Conservation (phyloP, 2,113 vertebrate genomes). For the Dasypus novemcinctus region DNA sequence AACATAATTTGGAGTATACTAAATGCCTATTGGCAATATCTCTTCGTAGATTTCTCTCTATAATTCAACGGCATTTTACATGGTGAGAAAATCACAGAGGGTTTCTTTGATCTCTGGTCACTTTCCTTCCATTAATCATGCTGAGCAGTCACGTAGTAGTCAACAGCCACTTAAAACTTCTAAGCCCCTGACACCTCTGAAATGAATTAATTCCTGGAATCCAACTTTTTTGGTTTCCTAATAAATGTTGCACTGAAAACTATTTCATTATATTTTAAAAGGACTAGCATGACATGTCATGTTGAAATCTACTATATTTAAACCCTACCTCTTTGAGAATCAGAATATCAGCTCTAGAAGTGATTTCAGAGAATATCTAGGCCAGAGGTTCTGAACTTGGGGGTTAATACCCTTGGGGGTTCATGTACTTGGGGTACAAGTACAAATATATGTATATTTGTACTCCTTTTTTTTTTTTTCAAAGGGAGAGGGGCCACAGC, state of each 20-base stretch:
- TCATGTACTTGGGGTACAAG: not conserved
- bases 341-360: not conserved
- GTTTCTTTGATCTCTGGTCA: not conserved
- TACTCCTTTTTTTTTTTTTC: not conserved
- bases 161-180: not conserved
- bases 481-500: not conserved
- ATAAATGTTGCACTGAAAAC: not conserved
- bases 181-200: not conserved
- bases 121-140: not conserved
- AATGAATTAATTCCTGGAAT: not conserved
- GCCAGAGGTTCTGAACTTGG: not conserved
- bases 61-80: not conserved
- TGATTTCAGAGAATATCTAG: not conserved
- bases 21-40: no score
- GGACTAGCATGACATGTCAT: not conserved
- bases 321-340: not conserved
- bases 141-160: no score
- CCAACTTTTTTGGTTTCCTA: not conserved
- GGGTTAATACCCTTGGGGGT: not conserved
- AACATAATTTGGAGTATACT: fast-evolving
- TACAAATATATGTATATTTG: not conserved
- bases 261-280: not conserved
- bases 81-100: not conserved
- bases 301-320: not conserved
- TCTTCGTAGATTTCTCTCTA: not conserved